Evolutionary conservation across 2,888 invertebrate species (phyloP).

Genomic region (Zele albiditarsus): DNA sequence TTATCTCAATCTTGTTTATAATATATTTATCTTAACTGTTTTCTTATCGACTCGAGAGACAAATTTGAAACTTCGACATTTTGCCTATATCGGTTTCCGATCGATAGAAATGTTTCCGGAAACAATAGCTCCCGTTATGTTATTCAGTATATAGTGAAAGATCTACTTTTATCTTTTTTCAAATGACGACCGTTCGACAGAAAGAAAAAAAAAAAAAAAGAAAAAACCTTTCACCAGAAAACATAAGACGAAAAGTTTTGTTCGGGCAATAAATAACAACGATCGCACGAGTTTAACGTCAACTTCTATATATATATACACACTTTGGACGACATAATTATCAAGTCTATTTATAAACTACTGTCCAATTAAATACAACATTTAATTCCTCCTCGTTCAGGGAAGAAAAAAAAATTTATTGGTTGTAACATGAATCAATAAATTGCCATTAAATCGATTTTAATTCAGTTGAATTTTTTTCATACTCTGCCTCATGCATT

Average conservation of each 20-base stretch:
- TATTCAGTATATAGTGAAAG: not conserved
- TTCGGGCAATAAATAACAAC: not conserved
- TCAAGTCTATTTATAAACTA: not conserved
- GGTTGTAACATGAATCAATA: not conserved
- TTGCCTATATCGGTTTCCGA: not conserved
- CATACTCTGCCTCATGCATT: not conserved
- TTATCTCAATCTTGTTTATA: not conserved
- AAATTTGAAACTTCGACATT: not conserved
- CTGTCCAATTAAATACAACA: not conserved
- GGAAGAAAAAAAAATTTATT: not conserved
- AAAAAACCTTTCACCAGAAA: constrained; percentile 5
- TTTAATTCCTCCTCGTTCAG: not conserved
- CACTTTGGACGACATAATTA: not conserved
- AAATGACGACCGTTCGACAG: not conserved
- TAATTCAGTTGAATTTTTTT: not conserved
- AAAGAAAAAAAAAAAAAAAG: too few relatives aligned
- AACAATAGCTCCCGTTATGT: not conserved
- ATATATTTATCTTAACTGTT: not conserved
- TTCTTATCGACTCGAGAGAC: not conserved
- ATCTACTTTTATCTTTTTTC: not conserved
- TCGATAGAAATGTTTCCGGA: not conserved
- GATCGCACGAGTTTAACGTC: constrained; percentile 5
- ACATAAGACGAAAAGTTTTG: not conserved
- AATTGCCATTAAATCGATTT: not conserved
- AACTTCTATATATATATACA: not conserved